Base-by-base conservation (phyloP, 2,113 vertebrate genomes). In the Clinocottus analis region DNA sequence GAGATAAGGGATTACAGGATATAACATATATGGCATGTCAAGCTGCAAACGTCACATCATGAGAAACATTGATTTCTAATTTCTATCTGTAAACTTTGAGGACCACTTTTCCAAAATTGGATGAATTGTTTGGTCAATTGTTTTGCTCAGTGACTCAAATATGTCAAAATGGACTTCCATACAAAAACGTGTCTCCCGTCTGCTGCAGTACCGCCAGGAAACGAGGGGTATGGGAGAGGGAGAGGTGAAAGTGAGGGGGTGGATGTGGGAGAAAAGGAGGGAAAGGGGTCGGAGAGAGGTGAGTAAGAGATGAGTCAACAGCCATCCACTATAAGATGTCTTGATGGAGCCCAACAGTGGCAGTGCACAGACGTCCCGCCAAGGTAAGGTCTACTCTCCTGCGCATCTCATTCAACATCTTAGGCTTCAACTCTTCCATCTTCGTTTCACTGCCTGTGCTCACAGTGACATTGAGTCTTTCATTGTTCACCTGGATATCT, bases 271-370 rank as follows among this genome's bases (percentile, higher is more conserved):
- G 62, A 51, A 41, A 72, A 51, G 65, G 60, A 47, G 75, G 10
- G 25, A 0, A 39, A 79, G 75, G 86, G 70, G 16, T 76, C 37
- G 27, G 74, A 58, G 41, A 72, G 84, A 85, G 78, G 89, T 92
- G 93, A 94, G 92, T 92, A 93, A 94, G 87, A 89, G 85, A 92
- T 94, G 93, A 93, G 82, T 93, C 92, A 94, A 93, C 90, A 83
- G 51, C 73, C 65, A 78, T 82, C 67, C 62, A 83, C 78, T 94
- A 94, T 93, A 94, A 93, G 90, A 93, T 85, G 64, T 11, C 72
- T 85, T 80, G 83, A 93, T 93, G 91, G 84, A 88, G 77, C 70
- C 78, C 10, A 67, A 72, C 58, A 82, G 83, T 79, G 56, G 68
- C 86, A 87, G 10, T 85, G 27, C 74, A n/a, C 81, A 77, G 73